Percentiles rank a stretch among this genome's conserved stretches.
Evolutionary conservation across 2,888 invertebrate genomes (phyloP).

Genomic region (Horisme vitalbata): DNA sequence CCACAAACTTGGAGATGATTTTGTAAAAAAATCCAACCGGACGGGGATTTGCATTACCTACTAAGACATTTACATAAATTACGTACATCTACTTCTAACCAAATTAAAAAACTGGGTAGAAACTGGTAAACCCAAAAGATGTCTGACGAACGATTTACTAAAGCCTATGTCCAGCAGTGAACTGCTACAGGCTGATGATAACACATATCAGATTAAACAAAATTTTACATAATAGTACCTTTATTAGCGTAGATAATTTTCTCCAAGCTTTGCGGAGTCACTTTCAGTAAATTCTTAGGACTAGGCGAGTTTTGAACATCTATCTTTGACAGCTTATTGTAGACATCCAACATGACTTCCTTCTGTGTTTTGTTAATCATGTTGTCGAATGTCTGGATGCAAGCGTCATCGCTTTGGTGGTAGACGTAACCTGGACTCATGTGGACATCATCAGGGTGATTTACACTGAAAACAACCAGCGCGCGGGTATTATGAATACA

Average conservation of each 20-base stretch:
- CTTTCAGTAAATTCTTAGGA: slow-evolving; percentile 65
- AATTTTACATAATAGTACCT: slow-evolving; percentile 58
- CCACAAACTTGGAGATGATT: too few relatives aligned
- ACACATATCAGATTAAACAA: too few relatives aligned
- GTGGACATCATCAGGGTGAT: slow-evolving; percentile 62
- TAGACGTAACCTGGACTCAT: slow-evolving; percentile 68
- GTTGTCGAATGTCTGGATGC: slow-evolving; percentile 69
- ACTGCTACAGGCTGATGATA: too few relatives aligned
- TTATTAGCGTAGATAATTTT: slow-evolving; percentile 69
- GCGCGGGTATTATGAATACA: too few relatives aligned
- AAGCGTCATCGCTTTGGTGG: slow-evolving; percentile 63
- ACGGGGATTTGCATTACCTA: too few relatives aligned
- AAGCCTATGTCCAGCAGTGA: too few relatives aligned
- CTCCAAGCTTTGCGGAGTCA: slow-evolving; percentile 76
- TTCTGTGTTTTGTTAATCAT: slow-evolving; percentile 79
- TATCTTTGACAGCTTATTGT: slow-evolving; percentile 72
- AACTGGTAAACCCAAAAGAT: too few relatives aligned
- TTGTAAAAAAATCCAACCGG: too few relatives aligned
- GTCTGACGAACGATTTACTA: too few relatives aligned
- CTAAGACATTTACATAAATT: too few relatives aligned
- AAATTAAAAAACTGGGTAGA: too few relatives aligned
- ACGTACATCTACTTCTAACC: too few relatives aligned
- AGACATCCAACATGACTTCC: slow-evolving; percentile 77
- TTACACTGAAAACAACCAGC: slow-evolving; percentile 20
- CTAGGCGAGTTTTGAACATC: slow-evolving; percentile 72